Conservation (phyloP, 2,888 invertebrate species). For the Junonia oenone region DNA sequence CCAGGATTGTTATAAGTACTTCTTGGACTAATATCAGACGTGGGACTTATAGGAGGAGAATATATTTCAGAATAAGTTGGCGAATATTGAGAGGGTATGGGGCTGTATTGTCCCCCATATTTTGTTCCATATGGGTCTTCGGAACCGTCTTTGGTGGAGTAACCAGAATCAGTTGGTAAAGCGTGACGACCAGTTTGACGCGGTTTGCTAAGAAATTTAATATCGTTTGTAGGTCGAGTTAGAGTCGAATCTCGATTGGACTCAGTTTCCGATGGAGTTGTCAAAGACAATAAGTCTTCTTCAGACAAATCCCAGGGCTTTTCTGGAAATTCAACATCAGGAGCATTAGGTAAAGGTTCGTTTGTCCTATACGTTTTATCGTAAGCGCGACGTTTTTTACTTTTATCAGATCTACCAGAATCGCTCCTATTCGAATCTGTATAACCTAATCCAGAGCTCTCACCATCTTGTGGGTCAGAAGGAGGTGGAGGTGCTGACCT, state of each 20-base stretch:
- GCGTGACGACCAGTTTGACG: constrained; percentile 80
- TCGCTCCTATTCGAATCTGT: constrained; percentile 75
- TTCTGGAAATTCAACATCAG: constrained; percentile 88
- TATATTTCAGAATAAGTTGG: constrained; percentile 76
- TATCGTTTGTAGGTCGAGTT: constrained; percentile 81
- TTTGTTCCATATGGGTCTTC: constrained; percentile 65
- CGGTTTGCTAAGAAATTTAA: constrained; percentile 79
- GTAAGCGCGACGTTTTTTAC: constrained; percentile 85
- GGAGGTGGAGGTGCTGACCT: constrained; percentile 56
- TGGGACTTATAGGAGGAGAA: constrained; percentile 70
- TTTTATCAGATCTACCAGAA: constrained; percentile 73
- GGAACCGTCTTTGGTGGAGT: constrained; percentile 66
- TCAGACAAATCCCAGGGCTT: constrained; percentile 88
- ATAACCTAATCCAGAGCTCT: constrained; percentile 74
- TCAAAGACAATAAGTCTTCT: constrained; percentile 79
- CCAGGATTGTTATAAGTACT: constrained; percentile 60
- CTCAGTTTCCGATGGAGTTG: constrained; percentile 79
- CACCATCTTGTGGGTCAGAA: constrained; percentile 56
- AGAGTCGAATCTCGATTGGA: constrained; percentile 78
- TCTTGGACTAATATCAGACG: constrained; percentile 63
- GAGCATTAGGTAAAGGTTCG: constrained; percentile 87
- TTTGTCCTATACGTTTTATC: constrained; percentile 91
- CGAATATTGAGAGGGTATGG: constrained; percentile 66
- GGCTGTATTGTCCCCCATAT: constrained; percentile 63
- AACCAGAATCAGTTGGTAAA: constrained; percentile 70